Percentiles rank a stretch among this genome's conserved stretches.
Conservation (phyloP, 2,113 vertebrate species). For the Guaruba guarouba region DNA sequence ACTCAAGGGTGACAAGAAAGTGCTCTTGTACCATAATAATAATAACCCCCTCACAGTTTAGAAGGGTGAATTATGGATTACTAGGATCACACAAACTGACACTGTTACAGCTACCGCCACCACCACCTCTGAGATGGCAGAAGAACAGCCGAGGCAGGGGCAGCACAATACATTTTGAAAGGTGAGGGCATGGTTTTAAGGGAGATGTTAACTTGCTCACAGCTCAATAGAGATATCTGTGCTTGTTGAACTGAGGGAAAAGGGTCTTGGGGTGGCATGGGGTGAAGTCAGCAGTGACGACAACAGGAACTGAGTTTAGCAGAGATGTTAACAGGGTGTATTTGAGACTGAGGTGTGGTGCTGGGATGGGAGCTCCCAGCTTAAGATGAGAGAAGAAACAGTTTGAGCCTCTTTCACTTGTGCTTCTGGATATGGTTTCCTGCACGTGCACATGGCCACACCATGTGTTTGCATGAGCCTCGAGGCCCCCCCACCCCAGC, state of each 20-base stretch:
- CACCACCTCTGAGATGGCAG: neutral
- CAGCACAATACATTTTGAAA: neutral
- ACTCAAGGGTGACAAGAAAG: neutral
- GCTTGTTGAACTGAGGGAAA: neutral
- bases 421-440: neutral
- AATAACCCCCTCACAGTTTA: neutral
- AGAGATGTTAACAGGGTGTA: rapidly evolving
- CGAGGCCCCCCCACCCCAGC: rapidly evolving
- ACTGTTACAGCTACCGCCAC: rapidly evolving
- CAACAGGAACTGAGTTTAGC: neutral
- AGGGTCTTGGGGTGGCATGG: too few relatives aligned
- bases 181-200: neutral
- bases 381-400: neutral
- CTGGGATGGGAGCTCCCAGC: too few relatives aligned
- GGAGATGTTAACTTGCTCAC: neutral
- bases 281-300: too few relatives aligned
- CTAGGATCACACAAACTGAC: rapidly evolving
- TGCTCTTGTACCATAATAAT: neutral
- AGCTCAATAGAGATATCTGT: neutral
- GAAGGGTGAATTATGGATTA: neutral
- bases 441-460: rapidly evolving
- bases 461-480: rapidly evolving
- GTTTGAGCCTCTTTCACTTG: neutral
- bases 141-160: neutral
- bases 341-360: neutral